These are phyloP conservation scores for Crotophaga sulcirostris DNA, from an alignment of 2,113 vertebrate genomes.

Conservation along the genomic window DNA sequence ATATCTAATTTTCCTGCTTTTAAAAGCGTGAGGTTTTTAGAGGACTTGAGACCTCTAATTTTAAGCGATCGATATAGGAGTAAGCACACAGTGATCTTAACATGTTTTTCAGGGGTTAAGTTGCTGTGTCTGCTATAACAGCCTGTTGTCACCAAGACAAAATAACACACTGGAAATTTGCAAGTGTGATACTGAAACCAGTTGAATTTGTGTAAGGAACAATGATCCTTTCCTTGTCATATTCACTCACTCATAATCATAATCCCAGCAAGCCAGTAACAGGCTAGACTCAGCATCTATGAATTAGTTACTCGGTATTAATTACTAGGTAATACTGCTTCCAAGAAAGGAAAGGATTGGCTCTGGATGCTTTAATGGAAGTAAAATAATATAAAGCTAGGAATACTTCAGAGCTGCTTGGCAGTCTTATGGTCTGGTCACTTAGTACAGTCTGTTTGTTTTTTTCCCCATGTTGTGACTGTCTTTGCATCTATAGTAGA, in stretches of 20 bases:
- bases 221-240: constrained; percentile 39
- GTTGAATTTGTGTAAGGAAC: neutral
- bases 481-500: neutral
- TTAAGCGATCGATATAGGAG: neutral
- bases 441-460: neutral
- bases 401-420: neutral
- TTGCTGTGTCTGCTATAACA: neutral
- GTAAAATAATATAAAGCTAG: neutral
- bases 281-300: constrained; percentile 10
- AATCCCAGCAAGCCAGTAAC: constrained; percentile 53
- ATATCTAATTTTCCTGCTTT: neutral
- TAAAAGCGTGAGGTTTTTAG: neutral
- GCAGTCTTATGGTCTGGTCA: neutral
- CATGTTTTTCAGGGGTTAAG: neutral
- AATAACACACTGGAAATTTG: neutral
- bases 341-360: neutral
- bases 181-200: neutral
- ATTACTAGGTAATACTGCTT: neutral
- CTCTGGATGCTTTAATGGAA: neutral
- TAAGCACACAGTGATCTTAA: neutral
- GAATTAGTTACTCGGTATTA: neutral
- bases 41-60: neutral
- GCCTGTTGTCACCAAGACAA: neutral
- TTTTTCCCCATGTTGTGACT: neutral
- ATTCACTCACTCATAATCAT: constrained; percentile 53